Base-by-base conservation (phyloP, 2,888 invertebrate genomes). In the Drosophila emarginata region DNA sequence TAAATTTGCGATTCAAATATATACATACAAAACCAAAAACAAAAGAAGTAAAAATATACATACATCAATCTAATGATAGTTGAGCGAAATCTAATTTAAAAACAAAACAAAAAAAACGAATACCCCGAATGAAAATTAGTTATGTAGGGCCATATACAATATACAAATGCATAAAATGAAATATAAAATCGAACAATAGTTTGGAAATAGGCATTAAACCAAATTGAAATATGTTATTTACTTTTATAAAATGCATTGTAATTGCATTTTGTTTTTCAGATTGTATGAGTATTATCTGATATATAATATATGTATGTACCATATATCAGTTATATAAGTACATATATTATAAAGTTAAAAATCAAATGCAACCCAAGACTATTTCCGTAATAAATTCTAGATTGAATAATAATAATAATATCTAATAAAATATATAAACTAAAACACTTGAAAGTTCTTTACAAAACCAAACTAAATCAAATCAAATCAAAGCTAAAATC, bases 1-100 rank as follows among this genome's bases (percentile, higher is more conserved):
- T 84, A 78, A 74, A 80, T 78, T 82, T 82, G 78, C 74, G 84
- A 87, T 77, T 78, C 72, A 68, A 45, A 70, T 67, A 82, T 57
- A 76, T 74, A 77, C 69, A 82, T 60, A 76, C 72, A 73, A 39
- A 39, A 39, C 4, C 1, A 14, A 39, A 39, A 21, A 12, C 4
- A 4, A 45, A 45, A 45, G 12, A 70, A 76, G 76, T 78, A 23
- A 85, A 68, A 64, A 80, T 57, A 75, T 73, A 79, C 69, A 82
- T 60, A 75, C 73, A 73, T 71, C 67, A 64, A 77, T 73, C 78
- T 81, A 75, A 72, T 68, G 83, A 77, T 79, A 82, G 78, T 73
- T 75, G 72, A 73, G 62, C 64, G 62, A 77, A 70, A 78, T 72
- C 64, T 70, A 80, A 80, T 74, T 78, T 67, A 69, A 76, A 77